Evolutionary conservation across 2,113 vertebrate genomes (phyloP).

Genomic region (Aptenodytes forsteri): DNA sequence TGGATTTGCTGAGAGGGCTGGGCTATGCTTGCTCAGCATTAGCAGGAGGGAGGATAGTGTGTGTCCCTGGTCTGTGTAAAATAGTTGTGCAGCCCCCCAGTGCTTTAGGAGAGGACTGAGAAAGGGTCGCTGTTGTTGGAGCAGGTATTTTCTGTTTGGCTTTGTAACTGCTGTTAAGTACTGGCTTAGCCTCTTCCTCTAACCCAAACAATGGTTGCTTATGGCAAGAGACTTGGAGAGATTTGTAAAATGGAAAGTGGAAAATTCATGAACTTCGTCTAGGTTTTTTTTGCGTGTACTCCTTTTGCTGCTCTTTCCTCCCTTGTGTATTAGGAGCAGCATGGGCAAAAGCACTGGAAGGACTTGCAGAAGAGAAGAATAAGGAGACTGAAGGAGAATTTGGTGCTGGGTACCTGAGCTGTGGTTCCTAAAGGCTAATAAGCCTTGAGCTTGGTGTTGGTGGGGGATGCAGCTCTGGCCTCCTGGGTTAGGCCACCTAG

Average conservation of each 20-base stretch:
- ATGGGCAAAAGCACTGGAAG: background rate
- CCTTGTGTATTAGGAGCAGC: fast-evolving
- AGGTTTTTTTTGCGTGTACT: fast-evolving
- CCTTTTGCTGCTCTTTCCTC: background rate
- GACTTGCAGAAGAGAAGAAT: background rate
- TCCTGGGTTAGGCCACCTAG: background rate
- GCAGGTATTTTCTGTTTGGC: background rate
- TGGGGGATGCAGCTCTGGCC: background rate
- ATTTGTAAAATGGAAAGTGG: background rate
- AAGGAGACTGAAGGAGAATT: background rate
- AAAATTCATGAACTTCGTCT: background rate
- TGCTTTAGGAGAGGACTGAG: background rate
- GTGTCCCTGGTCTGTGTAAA: background rate
- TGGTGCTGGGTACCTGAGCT: background rate
- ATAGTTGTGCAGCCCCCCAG: background rate
- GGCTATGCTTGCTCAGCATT: background rate
- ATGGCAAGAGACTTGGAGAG: background rate
- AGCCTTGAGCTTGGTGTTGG: background rate
- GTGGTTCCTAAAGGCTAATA: background rate
- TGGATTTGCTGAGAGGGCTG: background rate
- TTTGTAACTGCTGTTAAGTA: background rate
- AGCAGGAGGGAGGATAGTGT: background rate
- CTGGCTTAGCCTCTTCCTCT: background rate
- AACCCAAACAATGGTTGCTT: background rate
- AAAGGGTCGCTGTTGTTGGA: background rate